phyloP scores from a whole-genome alignment of 2,888 invertebrate species.

The Tinea semifulvella region DNA sequence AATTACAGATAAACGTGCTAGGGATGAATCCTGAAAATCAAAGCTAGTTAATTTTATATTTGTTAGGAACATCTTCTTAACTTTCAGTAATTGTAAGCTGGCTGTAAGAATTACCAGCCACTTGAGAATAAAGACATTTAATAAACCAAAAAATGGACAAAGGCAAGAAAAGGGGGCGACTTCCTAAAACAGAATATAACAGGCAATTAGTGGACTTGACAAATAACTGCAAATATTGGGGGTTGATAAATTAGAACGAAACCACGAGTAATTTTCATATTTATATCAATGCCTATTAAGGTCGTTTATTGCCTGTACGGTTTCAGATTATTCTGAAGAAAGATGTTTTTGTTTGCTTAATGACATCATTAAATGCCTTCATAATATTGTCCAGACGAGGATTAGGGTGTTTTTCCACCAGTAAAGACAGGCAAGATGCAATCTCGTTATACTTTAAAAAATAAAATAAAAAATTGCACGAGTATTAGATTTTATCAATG shows the following conservation, averaged over 20 bases:
- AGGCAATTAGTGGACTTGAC: constrained; percentile 50
- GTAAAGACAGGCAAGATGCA: too few relatives aligned
- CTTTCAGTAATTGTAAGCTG: too few relatives aligned
- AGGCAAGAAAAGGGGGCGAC: constrained; percentile 6
- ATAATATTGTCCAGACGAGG: constrained; percentile 33
- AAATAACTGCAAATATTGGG: constrained; percentile 42
- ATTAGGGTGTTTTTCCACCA: constrained; percentile 8
- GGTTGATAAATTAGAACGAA: constrained; percentile 24
- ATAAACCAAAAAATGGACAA: constrained; percentile 33
- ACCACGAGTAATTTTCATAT: not conserved
- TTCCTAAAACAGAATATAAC: constrained; percentile 26
- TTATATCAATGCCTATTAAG: not conserved
- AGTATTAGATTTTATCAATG: too few relatives aligned
- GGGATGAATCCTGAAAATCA: too few relatives aligned
- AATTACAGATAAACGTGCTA: too few relatives aligned
- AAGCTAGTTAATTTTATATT: too few relatives aligned
- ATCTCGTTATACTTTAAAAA: too few relatives aligned
- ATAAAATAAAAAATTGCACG: too few relatives aligned
- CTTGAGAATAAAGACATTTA: too few relatives aligned
- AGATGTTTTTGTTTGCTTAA: constrained; percentile 46
- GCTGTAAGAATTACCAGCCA: too few relatives aligned
- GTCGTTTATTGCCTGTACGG: constrained; percentile 18
- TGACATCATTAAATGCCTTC: constrained; percentile 49
- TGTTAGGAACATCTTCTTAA: too few relatives aligned
- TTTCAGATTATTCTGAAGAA: constrained; percentile 31